Conservation (phyloP, 1,140 invertebrate genomes). For the Parasteatoda tepidariorum region DNA sequence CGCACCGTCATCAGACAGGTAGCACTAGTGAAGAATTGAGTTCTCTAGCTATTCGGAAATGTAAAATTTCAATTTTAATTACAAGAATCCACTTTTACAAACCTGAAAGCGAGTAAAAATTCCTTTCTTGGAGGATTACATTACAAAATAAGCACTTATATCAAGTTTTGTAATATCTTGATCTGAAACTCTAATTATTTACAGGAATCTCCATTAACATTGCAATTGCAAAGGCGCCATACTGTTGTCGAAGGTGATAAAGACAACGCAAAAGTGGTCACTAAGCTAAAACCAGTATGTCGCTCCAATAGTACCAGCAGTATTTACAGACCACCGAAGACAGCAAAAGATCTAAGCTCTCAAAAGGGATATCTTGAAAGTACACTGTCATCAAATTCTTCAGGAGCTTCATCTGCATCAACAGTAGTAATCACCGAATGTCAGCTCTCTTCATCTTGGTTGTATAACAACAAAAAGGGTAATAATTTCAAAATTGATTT, state of each 20-base stretch:
- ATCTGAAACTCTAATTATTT: not conserved
- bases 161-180: no score
- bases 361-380: not conserved
- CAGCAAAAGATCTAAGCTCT: no score
- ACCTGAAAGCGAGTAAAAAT: no score
- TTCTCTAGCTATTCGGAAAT: no score
- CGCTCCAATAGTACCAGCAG: conserved; percentile 3
- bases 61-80: no score
- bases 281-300: not conserved
- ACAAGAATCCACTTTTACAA: no score
- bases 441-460: conserved; percentile 21
- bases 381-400: not conserved
- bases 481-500: not conserved
- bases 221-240: conserved; percentile 15
- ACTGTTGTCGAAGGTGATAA: not conserved
- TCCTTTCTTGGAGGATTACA: no score
- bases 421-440: conserved; percentile 36
- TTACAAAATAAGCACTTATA: no score
- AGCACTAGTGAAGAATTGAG: no score
- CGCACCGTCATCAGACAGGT: no score
- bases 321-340: no score
- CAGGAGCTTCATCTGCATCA: not conserved
- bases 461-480: conserved; percentile 39
- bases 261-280: no score
- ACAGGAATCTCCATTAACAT: conserved; percentile 1